Evolutionary conservation across 2,797 vertebrate genomes (phyloP), one percentile per base, ranked within the genome.

Genomic region (Pampus argenteus): DNA sequence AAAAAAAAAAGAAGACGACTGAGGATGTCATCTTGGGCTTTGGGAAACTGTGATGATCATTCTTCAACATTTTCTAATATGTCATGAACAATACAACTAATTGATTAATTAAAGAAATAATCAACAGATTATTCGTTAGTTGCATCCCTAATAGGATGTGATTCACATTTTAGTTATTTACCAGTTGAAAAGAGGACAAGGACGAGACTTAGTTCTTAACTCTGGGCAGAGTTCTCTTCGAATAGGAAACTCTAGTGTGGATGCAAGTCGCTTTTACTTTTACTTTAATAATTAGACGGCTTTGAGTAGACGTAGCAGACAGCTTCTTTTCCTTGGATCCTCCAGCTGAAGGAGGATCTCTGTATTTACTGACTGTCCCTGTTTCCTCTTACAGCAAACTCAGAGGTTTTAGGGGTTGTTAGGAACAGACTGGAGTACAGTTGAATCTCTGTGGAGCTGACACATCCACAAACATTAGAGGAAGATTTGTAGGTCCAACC

Each of bases 401-500:
- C 18, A 6, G 34, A 50, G 54, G 66, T 64, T 69, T 80, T 40
- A 9, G 64, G 48, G 20, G 71, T 66, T 51, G 29, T 79, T 67
- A n/a, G 63, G 80, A 80, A 58, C 82, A 34, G 22, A 34, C 51
- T 10, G 66, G 56, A 82, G 69, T 58, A 88, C 83, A 85, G 83
- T 52, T 2, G 64, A 36, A 63, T 44, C 71, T 81, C 78, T 86
- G 80, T 84, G 82, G 66, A 23, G 49, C 54, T 34, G 82, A 83
- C 63, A 71, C 52, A 25, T 71, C 68, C 68, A 76, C 78, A 82
- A 79, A 77, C 72, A 78, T 78, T 34, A 51, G 3, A 66, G 67
- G 42, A 77, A 49, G 70, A 79, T 78, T 80, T 80, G 63, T 74
- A n/a, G 68, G 51, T 75, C 28, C 5, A 57, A 60, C 38, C 71